These are phyloP conservation scores for Notothenia rossii DNA, from an alignment of 2,113 vertebrate genomes.

Conservation along the genomic window DNA sequence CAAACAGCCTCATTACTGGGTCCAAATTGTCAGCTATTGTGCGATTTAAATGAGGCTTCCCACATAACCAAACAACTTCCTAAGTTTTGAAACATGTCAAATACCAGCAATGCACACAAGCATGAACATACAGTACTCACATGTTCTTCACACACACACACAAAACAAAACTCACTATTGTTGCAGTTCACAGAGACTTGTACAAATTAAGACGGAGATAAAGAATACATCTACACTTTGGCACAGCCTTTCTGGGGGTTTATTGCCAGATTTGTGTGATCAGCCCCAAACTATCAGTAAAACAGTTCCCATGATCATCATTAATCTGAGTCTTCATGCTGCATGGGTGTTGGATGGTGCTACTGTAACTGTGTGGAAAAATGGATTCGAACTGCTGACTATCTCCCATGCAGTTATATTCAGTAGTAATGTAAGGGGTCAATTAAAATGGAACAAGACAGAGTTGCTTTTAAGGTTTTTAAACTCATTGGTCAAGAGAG, in stretches of 20 bases:
- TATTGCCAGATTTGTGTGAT: neutral
- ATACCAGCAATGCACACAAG: slow-evolving; percentile 47
- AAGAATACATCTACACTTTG: neutral
- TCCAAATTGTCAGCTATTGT: slow-evolving; percentile 53
- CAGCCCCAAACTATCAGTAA: neutral
- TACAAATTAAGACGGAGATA: neutral
- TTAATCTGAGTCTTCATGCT: neutral
- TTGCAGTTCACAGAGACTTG: neutral
- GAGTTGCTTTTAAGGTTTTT: neutral
- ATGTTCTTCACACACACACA: slow-evolving; percentile 9
- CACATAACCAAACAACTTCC: slow-evolving; percentile 43
- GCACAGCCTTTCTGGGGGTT: neutral
- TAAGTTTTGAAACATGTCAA: slow-evolving; percentile 41
- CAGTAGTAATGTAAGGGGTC: too few species aligned
- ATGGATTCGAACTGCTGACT: neutral
- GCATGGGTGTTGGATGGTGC: neutral
- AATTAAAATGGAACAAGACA: neutral
- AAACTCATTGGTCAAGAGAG: neutral
- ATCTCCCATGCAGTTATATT: neutral
- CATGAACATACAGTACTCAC: slow-evolving; percentile 16
- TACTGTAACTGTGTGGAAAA: neutral
- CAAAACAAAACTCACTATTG: neutral
- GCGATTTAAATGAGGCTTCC: slow-evolving; percentile 56
- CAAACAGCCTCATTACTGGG: slow-evolving; percentile 58
- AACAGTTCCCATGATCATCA: neutral